Evolutionary conservation across 30 jellyfish, hydroid and myxozoan species (phyloP).

Genomic region (Haliclystus octoradiatus): DNA sequence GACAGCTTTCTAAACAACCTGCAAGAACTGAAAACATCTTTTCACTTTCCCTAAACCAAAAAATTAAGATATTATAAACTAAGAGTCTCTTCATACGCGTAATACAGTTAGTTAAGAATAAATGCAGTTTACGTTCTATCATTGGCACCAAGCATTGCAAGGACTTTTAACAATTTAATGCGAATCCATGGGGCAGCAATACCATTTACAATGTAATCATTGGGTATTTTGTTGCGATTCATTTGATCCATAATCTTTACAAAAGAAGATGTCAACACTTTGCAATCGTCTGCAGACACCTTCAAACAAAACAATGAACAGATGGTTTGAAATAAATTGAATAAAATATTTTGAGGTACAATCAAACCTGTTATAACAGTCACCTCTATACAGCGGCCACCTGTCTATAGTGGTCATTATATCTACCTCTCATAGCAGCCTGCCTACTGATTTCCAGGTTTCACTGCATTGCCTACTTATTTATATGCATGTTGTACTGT

Average conservation of each 20-base stretch:
- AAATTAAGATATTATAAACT: too few relatives aligned
- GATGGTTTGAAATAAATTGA: too few relatives aligned
- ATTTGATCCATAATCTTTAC: constrained; percentile 54
- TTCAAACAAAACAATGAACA: neutral
- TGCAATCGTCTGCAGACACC: constrained; percentile 36
- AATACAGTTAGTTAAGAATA: too few relatives aligned
- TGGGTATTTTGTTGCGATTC: constrained; percentile 33
- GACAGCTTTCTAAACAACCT: constrained; percentile 48
- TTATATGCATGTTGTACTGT: too few relatives aligned
- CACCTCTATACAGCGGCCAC: too few relatives aligned
- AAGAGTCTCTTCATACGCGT: too few relatives aligned
- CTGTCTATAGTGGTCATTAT: too few relatives aligned
- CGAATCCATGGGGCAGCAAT: constrained; percentile 94
- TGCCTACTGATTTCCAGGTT: too few relatives aligned
- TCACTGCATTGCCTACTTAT: too few relatives aligned
- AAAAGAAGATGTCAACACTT: constrained; percentile 38
- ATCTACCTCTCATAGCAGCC: too few relatives aligned
- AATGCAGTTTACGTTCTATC: constrained; percentile 61
- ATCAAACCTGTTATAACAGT: too few relatives aligned
- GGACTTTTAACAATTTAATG: constrained; percentile 42
- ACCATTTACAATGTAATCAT: constrained; percentile 43
- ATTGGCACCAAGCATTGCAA: constrained; percentile 64
- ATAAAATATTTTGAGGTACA: too few relatives aligned
- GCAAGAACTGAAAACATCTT: constrained; percentile 52
- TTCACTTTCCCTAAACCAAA: constrained; percentile 45